These are phyloP conservation scores for Hylaea fasciaria DNA, from an alignment of 2,888 invertebrate species.

Conservation along the genomic window DNA sequence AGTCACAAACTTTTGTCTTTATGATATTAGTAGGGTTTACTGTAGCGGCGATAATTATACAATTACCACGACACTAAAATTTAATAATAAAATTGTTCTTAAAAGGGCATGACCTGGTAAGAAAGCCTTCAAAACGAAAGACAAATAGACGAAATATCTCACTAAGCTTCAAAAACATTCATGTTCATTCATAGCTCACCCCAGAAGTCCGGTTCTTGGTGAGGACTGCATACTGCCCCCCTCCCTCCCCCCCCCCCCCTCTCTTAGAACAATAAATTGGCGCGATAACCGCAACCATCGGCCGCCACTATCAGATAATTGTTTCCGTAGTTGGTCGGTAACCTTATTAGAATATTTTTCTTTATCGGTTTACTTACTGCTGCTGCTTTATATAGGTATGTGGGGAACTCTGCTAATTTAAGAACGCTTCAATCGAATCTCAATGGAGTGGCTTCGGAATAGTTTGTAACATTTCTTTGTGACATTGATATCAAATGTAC, in stretches of 20 bases:
- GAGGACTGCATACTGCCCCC: constrained; percentile 15
- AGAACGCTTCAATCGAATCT: too few relatives aligned
- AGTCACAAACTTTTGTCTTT: too few relatives aligned
- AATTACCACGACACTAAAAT: too few relatives aligned
- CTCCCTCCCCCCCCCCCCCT: constrained; percentile 1
- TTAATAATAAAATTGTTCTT: too few relatives aligned
- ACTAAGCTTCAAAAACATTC: constrained; percentile 28
- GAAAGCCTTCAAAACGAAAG: constrained; percentile 21
- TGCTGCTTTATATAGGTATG: not conserved
- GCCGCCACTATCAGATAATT: constrained; percentile 56
- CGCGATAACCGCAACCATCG: constrained; percentile 51
- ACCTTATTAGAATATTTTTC: constrained; percentile 40
- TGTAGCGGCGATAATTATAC: too few relatives aligned
- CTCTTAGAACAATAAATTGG: constrained; percentile 53
- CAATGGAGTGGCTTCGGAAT: too few relatives aligned
- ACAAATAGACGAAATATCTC: constrained; percentile 28
- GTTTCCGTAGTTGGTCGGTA: constrained; percentile 45
- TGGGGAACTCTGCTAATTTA: too few relatives aligned
- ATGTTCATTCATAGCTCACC: constrained; percentile 19
- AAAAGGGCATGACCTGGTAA: not conserved
- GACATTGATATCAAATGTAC: too few relatives aligned
- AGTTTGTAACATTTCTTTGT: too few relatives aligned
- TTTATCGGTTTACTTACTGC: constrained; percentile 17
- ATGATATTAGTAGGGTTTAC: too few relatives aligned
- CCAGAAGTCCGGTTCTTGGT: constrained; percentile 30